phyloP scores from a whole-genome alignment of 2,797 vertebrate species.

The Labroides dimidiatus region DNA sequence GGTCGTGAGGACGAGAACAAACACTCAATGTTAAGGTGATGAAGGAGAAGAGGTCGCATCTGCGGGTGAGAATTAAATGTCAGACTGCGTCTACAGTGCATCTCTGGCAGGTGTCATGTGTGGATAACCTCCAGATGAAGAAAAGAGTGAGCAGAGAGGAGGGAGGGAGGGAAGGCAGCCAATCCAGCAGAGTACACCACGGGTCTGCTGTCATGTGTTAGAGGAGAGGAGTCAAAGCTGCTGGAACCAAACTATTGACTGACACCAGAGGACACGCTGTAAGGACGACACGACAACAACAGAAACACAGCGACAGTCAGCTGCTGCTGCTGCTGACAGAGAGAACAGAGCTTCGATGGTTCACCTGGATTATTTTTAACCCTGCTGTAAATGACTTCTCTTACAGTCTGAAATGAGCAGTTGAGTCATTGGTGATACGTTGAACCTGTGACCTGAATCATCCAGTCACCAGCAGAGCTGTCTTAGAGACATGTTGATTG shows the following conservation, averaged over 20 bases:
- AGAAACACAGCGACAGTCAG: not conserved
- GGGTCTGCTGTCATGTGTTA: constrained; percentile 61
- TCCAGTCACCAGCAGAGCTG: too few species aligned
- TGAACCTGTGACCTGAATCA: too few species aligned
- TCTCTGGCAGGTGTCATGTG: constrained; percentile 65
- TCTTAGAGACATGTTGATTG: too few species aligned
- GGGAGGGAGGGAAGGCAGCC: constrained; percentile 15
- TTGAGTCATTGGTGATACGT: too few species aligned
- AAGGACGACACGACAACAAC: constrained; percentile 58
- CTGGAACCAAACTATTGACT: constrained; percentile 67
- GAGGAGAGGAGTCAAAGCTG: constrained; percentile 65
- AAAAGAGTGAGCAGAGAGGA: constrained; percentile 1
- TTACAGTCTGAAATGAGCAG: too few species aligned
- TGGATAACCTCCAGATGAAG: constrained; percentile 64
- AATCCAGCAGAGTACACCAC: constrained; percentile 56
- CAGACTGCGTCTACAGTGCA: constrained; percentile 27
- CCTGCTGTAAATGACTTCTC: too few species aligned
- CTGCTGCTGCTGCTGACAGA: too few species aligned
- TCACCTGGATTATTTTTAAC: too few species aligned
- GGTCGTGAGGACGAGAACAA: constrained; percentile 38
- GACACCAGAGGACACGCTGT: constrained; percentile 73
- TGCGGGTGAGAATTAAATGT: constrained; percentile 65
- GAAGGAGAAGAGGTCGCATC: constrained; percentile 32
- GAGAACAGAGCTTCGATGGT: too few species aligned
- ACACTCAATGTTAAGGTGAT: constrained; percentile 58